phyloP scores from a whole-genome alignment of 1,140 invertebrate species.

The Tribolium madens region DNA sequence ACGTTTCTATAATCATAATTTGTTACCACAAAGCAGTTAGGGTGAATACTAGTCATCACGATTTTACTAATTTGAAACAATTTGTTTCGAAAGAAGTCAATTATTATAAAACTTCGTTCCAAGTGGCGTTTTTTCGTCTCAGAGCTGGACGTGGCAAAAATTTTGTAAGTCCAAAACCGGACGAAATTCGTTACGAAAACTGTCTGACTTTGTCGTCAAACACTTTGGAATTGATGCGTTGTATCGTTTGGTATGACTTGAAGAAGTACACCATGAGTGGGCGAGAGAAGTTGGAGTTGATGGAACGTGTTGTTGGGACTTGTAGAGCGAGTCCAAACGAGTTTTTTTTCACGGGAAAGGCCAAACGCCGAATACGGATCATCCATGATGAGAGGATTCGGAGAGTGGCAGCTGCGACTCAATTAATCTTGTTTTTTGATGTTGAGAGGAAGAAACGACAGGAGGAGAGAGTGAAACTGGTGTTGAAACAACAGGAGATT shows the following conservation, averaged over 20 bases:
- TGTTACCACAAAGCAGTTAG: constrained; percentile 48
- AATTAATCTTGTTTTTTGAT: neutral
- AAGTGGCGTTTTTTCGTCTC: neutral
- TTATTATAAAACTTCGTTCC: neutral
- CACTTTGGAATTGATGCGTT: neutral
- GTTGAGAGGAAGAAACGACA: neutral
- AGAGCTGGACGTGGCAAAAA: neutral
- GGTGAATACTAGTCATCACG: constrained; percentile 39
- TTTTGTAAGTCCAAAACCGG: neutral
- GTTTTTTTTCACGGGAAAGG: constrained; percentile 16
- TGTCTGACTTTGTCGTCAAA: neutral
- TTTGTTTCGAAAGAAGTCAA: neutral
- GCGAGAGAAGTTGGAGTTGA: constrained; percentile 6
- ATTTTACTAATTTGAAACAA: neutral
- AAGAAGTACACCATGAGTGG: neutral
- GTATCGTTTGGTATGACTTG: neutral
- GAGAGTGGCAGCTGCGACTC: neutral
- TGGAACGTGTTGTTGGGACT: neutral
- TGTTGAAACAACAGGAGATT: neutral
- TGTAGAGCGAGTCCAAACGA: neutral
- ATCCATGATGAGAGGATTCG: neutral
- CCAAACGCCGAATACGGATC: neutral
- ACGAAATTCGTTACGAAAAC: constrained; percentile 6
- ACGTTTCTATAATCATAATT: constrained; percentile 52
- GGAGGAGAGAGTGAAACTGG: neutral